Evolutionary conservation across 2,888 invertebrate genomes (phyloP), one percentile per base, ranked within the genome.

Genomic region (Acleris holmiana): DNA sequence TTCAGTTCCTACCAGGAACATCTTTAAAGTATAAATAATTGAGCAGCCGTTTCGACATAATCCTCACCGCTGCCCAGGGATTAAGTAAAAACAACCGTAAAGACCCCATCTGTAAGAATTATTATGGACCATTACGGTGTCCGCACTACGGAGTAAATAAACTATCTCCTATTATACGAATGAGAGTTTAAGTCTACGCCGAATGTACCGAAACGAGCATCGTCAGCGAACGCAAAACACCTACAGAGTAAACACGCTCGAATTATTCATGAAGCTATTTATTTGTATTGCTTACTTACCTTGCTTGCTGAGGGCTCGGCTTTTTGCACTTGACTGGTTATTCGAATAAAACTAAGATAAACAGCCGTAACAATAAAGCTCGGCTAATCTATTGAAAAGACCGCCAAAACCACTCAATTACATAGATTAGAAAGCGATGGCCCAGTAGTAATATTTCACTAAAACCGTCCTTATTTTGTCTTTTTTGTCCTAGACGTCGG

Each of bases 211-310:
- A 75, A 78, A 78, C 74, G 75, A 66, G 73, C 77, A 77, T 83
- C 83, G 83, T 83, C 83, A 80, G 80, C 77, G 41, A 77, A 84
- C 73, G 76, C 79, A 79, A 76, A 82, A 83, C 85, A 83, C 81
- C 70, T 71, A 64, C 64, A 49, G 48, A 55, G 40, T 65, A 74
- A 72, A 78, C 73, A 69, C 73, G 69, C 69, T 75, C 75, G 86
- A 78, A 88, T 90, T 90, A 90, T 91, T 90, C 88, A 91, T 90
- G 89, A 89, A 78, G 80, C 87, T 84, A 89, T 90, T 89, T 89
- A 89, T 88, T 86, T 81, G 82, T 88, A 90, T 89, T 85, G 88
- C 88, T 89, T 85, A 87, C 84, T 89, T 85, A 83, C 82, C 80
- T 79, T 74, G 76, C 71, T 74, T 74, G 73, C 59, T 29, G 44